Percentiles rank a stretch among this genome's conserved stretches.
Evolutionary conservation across 2,113 vertebrate species (phyloP).

Genomic region (Hypomesus transpacificus): DNA sequence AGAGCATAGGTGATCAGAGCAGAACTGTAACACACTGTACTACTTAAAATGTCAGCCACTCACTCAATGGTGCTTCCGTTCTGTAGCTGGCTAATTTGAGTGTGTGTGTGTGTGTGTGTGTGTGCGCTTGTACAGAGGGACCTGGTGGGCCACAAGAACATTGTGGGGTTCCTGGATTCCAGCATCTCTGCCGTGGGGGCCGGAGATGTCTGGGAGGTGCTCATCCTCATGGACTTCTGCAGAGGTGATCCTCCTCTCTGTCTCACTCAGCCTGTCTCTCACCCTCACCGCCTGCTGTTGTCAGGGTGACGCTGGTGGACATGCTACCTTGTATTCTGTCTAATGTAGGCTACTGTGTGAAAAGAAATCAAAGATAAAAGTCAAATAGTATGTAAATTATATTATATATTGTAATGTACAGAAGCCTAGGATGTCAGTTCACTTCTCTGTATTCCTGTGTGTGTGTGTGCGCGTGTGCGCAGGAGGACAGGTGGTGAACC

Average conservation of each 20-base stretch:
- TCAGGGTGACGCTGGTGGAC: neutral
- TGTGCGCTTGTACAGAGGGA: slow-evolving; percentile 77
- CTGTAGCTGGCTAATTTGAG: neutral
- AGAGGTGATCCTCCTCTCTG: slow-evolving; percentile 74
- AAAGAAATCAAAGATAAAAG: too few relatives aligned
- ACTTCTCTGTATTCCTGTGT: neutral
- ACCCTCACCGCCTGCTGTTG: too few relatives aligned
- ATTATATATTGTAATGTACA: neutral
- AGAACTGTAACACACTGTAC: neutral
- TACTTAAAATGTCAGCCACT: neutral
- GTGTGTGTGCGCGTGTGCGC: slow-evolving; percentile 6
- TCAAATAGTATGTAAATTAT: neutral
- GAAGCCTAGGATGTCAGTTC: neutral
- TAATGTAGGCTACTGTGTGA: too few relatives aligned
- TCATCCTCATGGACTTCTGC: slow-evolving; percentile 98
- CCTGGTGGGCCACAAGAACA: slow-evolving; percentile 93
- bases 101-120: slow-evolving; percentile 19
- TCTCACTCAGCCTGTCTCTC: neutral
- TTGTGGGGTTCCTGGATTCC: slow-evolving; percentile 95
- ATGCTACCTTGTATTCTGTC: neutral
- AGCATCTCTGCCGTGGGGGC: slow-evolving; percentile 89
- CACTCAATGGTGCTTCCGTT: neutral
- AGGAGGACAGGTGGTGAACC: slow-evolving; percentile 97
- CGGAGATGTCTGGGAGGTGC: slow-evolving; percentile 94
- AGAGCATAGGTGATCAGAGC: slow-evolving; percentile 1